Base-by-base conservation (phyloP, 2,888 invertebrate genomes). In the Megalurothrips usitatus region DNA sequence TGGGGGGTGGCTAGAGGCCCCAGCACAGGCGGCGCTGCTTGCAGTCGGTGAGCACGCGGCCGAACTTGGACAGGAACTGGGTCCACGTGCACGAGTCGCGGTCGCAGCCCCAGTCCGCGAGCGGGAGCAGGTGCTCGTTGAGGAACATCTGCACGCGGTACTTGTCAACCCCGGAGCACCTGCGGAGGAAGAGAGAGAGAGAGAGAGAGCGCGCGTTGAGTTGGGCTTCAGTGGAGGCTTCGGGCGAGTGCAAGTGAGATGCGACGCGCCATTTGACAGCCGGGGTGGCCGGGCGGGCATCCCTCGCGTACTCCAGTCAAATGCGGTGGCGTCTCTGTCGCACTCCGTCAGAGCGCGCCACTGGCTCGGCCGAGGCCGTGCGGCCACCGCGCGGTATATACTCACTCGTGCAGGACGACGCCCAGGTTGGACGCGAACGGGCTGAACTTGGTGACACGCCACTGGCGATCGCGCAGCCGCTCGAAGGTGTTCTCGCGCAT, bases 71-170 rank as follows among this genome's bases (percentile, higher is more conserved):
- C 68, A 68, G 19, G 68, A 68, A 68, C 68, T 68, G 68, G 23
- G 68, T 23, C 68, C 68, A 68, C 68, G 68, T 68, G 68, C 68
- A 68, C 68, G 68, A 68, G 68, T 68, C 68, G 1, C 9, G 9
- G 68, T 68, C 68, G 68, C 68, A 68, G 68, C 68, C 68, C 68
- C 68, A 68, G 68, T 68, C 68, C 68, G n/a, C 23, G 23, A 68
- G 68, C 68, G 68, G 68, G 23, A 68, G 68, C 68, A 68, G 68
- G 23, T 68, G 23, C 23, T 68, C 68, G 68, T 68, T 68, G 23
- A 68, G 68, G 68, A 68, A 68, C 68, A 68, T 68, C 68, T 68
- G 68, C 1, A 68, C 68, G 23, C 68, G 68, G 68, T 23, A 23
- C 23, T 23, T 19, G 9, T 68, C 68, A 0, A 19, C 23, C n/a